A percentile compares a stretch with the other conserved stretches of the same genome.
These are phyloP conservation scores for Teleogryllus oceanicus DNA, from an alignment of 2,888 invertebrate species.

Conservation along the genomic window DNA sequence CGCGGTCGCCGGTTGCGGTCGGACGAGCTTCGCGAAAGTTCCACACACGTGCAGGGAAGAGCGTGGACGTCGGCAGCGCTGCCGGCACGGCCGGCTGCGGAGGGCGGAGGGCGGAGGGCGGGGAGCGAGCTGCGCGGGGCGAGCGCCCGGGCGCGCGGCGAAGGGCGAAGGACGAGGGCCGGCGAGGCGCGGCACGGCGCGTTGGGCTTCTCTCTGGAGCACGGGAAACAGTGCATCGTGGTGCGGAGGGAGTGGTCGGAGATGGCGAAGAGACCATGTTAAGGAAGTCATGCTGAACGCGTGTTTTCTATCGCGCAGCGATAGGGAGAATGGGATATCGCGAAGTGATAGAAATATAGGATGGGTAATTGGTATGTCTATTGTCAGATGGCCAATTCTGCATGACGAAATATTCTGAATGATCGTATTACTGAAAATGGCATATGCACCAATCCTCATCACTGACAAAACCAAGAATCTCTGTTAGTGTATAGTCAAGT, in stretches of 20 bases:
- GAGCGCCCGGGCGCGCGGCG: neutral
- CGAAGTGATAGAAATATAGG: too few relatives aligned
- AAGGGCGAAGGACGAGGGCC: neutral
- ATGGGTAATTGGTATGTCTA: too few relatives aligned
- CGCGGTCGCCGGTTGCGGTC: neutral
- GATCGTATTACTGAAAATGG: too few relatives aligned
- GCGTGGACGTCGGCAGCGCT: neutral
- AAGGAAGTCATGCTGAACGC: too few relatives aligned
- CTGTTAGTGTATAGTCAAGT: too few relatives aligned
- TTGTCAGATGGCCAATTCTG: too few relatives aligned
- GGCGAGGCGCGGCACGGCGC: neutral
- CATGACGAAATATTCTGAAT: too few relatives aligned
- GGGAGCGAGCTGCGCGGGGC: neutral
- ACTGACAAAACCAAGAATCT: too few relatives aligned
- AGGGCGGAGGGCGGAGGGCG: neutral
- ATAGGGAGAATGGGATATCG: too few relatives aligned
- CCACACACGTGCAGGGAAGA: neutral
- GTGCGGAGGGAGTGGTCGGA: neutral
- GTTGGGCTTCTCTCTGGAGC: too few relatives aligned
- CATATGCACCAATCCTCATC: too few relatives aligned
- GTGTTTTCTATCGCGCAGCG: too few relatives aligned
- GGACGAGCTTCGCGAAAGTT: neutral
- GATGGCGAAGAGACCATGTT: neutral
- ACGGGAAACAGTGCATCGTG: neutral
- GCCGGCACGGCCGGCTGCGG: neutral